These are phyloP conservation scores for Heloderma charlesbogerti DNA, from an alignment of 2,113 vertebrate genomes.

Conservation along the genomic window DNA sequence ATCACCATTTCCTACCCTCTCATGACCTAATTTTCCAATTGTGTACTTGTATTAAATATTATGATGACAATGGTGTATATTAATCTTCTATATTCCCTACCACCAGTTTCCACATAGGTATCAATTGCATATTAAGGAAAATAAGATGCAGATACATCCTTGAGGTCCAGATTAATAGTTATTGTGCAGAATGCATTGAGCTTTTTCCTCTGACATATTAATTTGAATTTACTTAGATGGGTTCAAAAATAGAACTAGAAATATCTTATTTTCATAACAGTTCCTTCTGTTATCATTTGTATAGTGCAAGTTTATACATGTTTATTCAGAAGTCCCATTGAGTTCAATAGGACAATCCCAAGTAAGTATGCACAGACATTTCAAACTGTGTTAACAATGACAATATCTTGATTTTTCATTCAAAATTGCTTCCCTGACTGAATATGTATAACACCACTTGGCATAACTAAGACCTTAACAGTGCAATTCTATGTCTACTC, in stretches of 20 bases:
- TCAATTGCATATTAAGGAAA: constrained; percentile 55
- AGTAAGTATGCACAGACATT: not conserved
- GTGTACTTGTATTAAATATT: constrained; percentile 78
- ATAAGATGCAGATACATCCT: constrained; percentile 60
- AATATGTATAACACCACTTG: not conserved
- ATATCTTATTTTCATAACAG: constrained; percentile 63
- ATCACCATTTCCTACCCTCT: constrained; percentile 74
- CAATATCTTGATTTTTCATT: not conserved
- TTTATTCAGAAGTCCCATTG: not conserved
- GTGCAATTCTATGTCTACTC: not conserved
- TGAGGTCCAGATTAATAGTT: constrained; percentile 73
- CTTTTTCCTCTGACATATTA: constrained; percentile 65
- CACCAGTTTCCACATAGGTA: constrained; percentile 76
- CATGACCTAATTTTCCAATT: constrained; percentile 82
- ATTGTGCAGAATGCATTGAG: constrained; percentile 68
- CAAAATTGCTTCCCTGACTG: not conserved
- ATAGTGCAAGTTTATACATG: not conserved
- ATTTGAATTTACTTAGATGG: constrained; percentile 69
- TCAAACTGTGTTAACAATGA: not conserved
- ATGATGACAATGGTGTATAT: constrained; percentile 74
- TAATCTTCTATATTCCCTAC: constrained; percentile 75
- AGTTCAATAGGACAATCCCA: not conserved
- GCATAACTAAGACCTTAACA: not conserved
- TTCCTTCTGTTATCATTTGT: constrained; percentile 32
- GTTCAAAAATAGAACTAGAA: constrained; percentile 52